These are phyloP conservation scores for Ailuropoda melanoleuca DNA, from an alignment of 2,113 vertebrate species.

Conservation along the genomic window DNA sequence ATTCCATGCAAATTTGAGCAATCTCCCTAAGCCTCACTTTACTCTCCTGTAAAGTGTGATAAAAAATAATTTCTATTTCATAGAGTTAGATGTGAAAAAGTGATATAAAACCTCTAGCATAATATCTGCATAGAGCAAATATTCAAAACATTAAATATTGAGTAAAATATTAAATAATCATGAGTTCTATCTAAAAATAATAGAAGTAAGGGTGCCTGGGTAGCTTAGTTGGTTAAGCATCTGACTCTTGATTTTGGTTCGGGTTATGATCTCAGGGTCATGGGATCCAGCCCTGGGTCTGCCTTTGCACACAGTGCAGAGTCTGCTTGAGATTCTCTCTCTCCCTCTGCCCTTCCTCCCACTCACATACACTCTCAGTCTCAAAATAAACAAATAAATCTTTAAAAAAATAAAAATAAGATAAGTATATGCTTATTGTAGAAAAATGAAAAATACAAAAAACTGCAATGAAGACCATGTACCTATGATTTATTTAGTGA, in stretches of 20 bases:
- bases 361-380: not conserved
- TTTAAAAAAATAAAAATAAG: not conserved
- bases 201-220: not conserved
- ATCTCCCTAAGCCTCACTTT: not conserved
- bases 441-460: not conserved
- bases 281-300: not conserved
- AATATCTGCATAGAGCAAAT: not conserved
- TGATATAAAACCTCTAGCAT: not conserved
- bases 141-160: not conserved
- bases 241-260: not conserved
- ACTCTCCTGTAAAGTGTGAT: not conserved
- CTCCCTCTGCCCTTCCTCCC: not conserved
- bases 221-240: not conserved
- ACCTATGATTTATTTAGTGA: not conserved
- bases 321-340: not conserved
- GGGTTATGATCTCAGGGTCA: not conserved
- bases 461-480: not conserved
- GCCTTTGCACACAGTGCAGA: not conserved
- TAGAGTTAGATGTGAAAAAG: not conserved
- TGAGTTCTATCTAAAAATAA: not conserved
- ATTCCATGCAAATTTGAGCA: not conserved
- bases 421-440: not conserved
- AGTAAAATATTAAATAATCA: not conserved
- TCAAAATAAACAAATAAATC: not conserved
- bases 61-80: not conserved